These are phyloP conservation scores for Zoanthus sansibaricus DNA, from an alignment of 92 coral and sea anemone species.

Conservation along the genomic window DNA sequence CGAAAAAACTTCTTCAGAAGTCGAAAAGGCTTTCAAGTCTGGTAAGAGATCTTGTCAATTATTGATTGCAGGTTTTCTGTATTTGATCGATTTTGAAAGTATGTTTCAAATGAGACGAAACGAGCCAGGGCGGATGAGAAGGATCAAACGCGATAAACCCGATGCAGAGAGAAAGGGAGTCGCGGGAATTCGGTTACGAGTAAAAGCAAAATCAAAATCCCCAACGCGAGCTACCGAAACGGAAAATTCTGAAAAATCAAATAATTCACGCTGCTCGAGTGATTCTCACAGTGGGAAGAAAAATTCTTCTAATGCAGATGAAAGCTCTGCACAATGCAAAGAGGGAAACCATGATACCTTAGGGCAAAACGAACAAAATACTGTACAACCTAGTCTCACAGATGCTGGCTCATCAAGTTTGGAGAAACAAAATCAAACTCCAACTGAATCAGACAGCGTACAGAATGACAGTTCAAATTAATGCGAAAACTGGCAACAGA, in stretches of 20 bases:
- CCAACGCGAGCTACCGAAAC: not conserved
- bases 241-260: conserved; percentile 16
- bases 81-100: conserved; percentile 94
- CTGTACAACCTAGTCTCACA: no score
- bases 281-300: not conserved
- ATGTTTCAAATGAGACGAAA: conserved; percentile 98
- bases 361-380: not conserved
- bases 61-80: conserved; percentile 95
- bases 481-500: no score
- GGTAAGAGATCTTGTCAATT: conserved; percentile 95
- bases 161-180: conserved; percentile 96
- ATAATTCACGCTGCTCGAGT: not conserved
- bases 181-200: conserved; percentile 79
- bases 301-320: not conserved
- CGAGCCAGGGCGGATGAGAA: conserved; percentile 93
- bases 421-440: no score
- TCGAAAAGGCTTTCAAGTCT: conserved; percentile 89
- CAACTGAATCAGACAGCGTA: no score
- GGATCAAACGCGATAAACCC: conserved; percentile 91
- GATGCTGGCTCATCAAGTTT: no score
- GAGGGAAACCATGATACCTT: not conserved
- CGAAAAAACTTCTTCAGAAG: conserved; percentile 87
- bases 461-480: no score
- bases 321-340: not conserved
- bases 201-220: conserved; percentile 26